Base-by-base conservation (phyloP, 1,140 invertebrate species). In the Procambarus clarkii region DNA sequence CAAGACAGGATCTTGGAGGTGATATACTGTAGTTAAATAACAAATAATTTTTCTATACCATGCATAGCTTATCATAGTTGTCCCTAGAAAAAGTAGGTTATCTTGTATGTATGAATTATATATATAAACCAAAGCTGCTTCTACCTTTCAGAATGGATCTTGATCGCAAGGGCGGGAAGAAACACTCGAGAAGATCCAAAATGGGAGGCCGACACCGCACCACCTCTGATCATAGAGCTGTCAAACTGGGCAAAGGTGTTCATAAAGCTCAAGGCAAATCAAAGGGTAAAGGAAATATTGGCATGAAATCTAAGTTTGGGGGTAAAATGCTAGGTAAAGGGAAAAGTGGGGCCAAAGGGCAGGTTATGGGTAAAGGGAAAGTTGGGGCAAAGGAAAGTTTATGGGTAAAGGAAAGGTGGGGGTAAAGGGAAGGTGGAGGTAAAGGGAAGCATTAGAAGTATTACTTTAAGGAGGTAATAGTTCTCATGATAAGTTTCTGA, bases 151-250 rank as follows among this genome's bases (percentile, higher is more conserved):
- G 85, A 44, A 58, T 46, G 71, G 80, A 83, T n/a, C 45, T 77
- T 9, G 9, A 54, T 15, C 79, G 80, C 45, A 90, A 78, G 50
- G 88, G 88, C 45, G 88, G 88, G 0, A 90, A 90, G 88, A 34
- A 71, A 2, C 15, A 84, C 13, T 21, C 5, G 9, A 71, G 88
- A 44, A 74, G 88, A 21, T 90, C 88, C 11, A 90, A 90, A 50
- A 84, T 84, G 71, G 88, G 88, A 3, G 81, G 81, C 58, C 34
- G 88, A 8, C 88, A 90, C 50, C 46, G 80, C 15, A 90, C 88
- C n/a, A 84, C 78, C 50, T 90, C 88, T 11, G 88, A 90, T 54
- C 81, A 90, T 34, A 71, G 76, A n/a, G 48, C 64, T 34, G 13
- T 46, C 15, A 90, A 84, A 44, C 69, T 78, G 54, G 88, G 88